A percentile compares a stretch with the other conserved stretches of the same genome.
Conservation (phyloP, 2,113 vertebrate genomes). For the Rafetus swinhoei region DNA sequence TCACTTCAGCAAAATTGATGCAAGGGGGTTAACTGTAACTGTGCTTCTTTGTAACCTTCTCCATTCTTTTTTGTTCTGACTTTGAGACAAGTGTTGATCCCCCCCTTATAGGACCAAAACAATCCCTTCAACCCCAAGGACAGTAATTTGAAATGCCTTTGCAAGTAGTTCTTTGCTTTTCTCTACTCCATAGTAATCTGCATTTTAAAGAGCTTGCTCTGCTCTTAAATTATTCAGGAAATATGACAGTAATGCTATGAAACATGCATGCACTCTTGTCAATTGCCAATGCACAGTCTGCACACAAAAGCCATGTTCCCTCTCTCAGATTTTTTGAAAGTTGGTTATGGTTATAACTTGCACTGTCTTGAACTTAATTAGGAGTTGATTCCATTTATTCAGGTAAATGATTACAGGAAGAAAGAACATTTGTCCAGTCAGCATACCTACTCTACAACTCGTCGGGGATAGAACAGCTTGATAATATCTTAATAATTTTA, state of each 20-base stretch:
- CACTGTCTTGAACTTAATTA: fast-evolving
- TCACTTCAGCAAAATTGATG: not conserved
- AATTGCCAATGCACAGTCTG: constrained; percentile 85
- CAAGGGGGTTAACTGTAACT: fast-evolving
- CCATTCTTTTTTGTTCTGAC: not conserved
- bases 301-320: constrained; percentile 96
- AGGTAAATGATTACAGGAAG: not conserved
- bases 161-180: constrained; percentile 79
- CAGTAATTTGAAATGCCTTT: constrained; percentile 52
- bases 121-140: constrained; percentile 21
- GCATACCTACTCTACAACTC: fast-evolving
- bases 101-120: not conserved
- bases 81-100: not conserved
- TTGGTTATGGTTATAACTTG: not conserved
- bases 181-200: constrained; percentile 75
- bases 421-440: fast-evolving
- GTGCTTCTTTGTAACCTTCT: not conserved
- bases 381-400: fast-evolving
- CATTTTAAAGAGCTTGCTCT: constrained; percentile 69
- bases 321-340: constrained; percentile 70
- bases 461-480: fast-evolving
- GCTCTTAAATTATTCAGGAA: constrained; percentile 56
- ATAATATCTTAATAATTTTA: fast-evolving
- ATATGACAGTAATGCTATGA: constrained; percentile 83
- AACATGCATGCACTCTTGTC: constrained; percentile 87